Evolutionary conservation across 1,140 invertebrate species (phyloP), one percentile per base, ranked within the genome.

Genomic region (Battus philenor): DNA sequence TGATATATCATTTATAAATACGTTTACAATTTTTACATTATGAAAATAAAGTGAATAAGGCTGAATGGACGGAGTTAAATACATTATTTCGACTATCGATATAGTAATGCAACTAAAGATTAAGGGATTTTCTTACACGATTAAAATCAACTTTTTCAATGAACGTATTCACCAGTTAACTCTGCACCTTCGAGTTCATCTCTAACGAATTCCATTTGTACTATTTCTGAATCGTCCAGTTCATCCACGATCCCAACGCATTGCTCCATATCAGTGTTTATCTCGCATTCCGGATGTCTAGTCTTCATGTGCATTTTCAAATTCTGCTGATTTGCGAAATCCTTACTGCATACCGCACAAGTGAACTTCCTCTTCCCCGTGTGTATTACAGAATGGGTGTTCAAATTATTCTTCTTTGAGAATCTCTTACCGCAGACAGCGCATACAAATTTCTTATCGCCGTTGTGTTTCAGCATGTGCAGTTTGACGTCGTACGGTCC

Each of bases 401-500:
- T 89, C 17, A 89, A 62, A 63, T 89, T 88, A 4, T 87, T 87
- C 16, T 88, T 89, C 10, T 88, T 79, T 0, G 88, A 86, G 44
- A 91, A 92, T 11, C 88, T 79, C 48, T 90, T 88, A 4, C 87
- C 85, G 53, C 91, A 92, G 4, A 88, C 73, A 2, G 79, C 64
- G 54, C 89, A 90, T 0, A 87, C 69, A 49, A 89, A 90, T 4
- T 89, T 89, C 16, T 88, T 86, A 50, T 90, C 91, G 0, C 90
- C 91, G n/a, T 90, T 91, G 51, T 93, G 91, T 15, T 89, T 90
- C 24, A 91, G 67, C 87, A 94, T 93, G 70, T 85, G 79, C 1
- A 91, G 84, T 57, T 92, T 93, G 1, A 93, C 81, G 52, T 92
- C 91, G 31, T 90, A 91, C 1, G 87, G 86, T 29, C 92, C 92